Percentiles rank a stretch among this genome's conserved stretches.
Conservation (phyloP, 2,888 invertebrate genomes). For the Schizaphis graminum region DNA sequence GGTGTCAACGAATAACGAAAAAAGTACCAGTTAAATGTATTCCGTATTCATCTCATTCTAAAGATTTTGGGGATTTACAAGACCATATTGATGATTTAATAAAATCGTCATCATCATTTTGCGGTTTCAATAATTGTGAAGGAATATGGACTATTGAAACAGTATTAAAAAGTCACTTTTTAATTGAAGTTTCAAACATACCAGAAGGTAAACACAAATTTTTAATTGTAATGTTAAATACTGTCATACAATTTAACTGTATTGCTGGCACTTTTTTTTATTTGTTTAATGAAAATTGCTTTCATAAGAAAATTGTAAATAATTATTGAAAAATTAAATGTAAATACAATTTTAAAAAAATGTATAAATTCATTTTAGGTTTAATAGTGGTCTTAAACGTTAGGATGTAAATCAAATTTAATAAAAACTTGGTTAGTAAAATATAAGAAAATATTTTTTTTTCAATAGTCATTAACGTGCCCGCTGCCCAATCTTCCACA, state of each 20-base stretch:
- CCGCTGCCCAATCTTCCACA: too few relatives aligned
- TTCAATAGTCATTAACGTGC: not conserved
- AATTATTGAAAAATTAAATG: not conserved
- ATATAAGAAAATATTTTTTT: not conserved
- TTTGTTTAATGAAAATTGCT: not conserved
- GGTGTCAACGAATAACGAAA: not conserved
- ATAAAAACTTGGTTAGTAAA: not conserved
- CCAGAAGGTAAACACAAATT: not conserved
- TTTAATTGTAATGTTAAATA: not conserved
- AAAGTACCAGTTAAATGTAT: not conserved
- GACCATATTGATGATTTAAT: not conserved
- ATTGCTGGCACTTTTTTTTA: not conserved
- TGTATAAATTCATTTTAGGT: not conserved
- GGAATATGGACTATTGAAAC: not conserved
- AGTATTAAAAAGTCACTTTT: not conserved
- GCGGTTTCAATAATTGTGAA: not conserved
- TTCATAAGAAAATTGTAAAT: too few relatives aligned
- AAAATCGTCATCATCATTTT: not conserved
- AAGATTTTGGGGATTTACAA: not conserved
- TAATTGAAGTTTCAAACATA: constrained; percentile 13
- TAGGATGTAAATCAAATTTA: not conserved
- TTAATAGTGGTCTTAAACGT: not conserved
- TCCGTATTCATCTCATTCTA: not conserved
- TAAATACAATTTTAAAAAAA: not conserved
- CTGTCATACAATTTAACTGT: not conserved